A percentile compares a stretch with the other conserved stretches of the same genome.
These are phyloP conservation scores for Nycticryphes semicollaris DNA, from an alignment of 2,113 vertebrate species.

Conservation along the genomic window DNA sequence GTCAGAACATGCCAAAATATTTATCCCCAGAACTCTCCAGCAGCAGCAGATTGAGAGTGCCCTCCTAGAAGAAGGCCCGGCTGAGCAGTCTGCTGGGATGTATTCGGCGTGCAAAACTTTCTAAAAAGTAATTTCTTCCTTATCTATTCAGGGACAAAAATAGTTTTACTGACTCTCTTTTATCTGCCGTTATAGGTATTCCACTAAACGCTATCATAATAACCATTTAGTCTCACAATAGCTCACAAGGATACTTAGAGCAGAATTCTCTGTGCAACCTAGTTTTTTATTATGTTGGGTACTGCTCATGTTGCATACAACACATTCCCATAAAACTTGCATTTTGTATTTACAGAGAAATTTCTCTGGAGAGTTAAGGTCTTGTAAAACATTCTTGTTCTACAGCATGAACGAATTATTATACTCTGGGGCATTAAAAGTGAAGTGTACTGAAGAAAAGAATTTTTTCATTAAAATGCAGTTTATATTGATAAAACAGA, in stretches of 20 bases:
- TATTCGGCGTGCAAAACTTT: not conserved
- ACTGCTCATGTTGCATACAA: conserved; percentile 72
- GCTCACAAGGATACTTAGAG: conserved; percentile 51
- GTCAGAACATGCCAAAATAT: not conserved
- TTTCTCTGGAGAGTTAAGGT: conserved; percentile 82
- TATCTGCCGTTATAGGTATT: conserved; percentile 50
- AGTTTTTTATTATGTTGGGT: conserved; percentile 71
- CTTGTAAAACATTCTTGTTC: conserved; percentile 85
- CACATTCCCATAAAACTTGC: conserved; percentile 77
- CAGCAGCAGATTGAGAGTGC: not conserved
- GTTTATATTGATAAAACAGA: conserved; percentile 86
- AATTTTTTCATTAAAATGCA: conserved; percentile 86
- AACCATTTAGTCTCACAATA: conserved; percentile 38
- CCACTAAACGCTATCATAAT: conserved; percentile 45
- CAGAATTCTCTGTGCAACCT: conserved; percentile 59
- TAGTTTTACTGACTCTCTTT: conserved; percentile 35
- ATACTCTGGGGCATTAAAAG: conserved; percentile 79
- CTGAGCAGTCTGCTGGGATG: not conserved
- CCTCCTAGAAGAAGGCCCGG: not conserved
- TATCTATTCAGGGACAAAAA: conserved; percentile 28
- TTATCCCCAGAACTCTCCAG: not conserved
- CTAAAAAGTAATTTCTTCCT: conserved; percentile 33
- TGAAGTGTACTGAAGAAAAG: conserved; percentile 83
- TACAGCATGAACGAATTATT: conserved; percentile 83
- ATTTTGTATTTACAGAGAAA: conserved; percentile 82